Percentiles rank a stretch among this genome's conserved stretches.
Conservation (phyloP, 2,113 vertebrate species). For the Regulus satrapa region DNA sequence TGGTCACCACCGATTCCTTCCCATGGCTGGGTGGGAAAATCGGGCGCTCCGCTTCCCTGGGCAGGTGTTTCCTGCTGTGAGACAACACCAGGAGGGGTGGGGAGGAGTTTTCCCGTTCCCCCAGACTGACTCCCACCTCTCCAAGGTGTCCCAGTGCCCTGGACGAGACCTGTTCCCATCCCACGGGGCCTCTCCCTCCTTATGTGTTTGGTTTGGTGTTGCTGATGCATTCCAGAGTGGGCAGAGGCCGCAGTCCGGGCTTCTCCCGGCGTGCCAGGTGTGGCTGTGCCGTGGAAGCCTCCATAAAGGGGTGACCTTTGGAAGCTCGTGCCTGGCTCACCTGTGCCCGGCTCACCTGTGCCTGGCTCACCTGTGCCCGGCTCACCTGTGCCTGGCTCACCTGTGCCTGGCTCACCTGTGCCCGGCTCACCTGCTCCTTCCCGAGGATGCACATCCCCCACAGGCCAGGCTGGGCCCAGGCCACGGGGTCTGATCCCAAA, state of each 20-base stretch:
- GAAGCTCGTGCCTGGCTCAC: background rate
- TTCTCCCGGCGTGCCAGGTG: background rate
- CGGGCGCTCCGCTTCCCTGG: background rate
- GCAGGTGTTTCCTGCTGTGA: fast-evolving
- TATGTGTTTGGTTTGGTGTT: background rate
- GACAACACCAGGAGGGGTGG: fast-evolving
- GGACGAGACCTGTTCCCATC: fast-evolving
- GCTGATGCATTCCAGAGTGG: fast-evolving
- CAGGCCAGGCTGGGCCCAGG: fast-evolving
- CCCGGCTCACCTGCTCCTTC: background rate
- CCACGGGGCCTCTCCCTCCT: background rate
- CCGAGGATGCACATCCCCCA: background rate
- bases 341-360: background rate
- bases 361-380: background rate
- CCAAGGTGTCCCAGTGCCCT: fast-evolving
- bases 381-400: background rate
- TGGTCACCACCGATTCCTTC: fast-evolving
- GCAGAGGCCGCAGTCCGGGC: background rate
- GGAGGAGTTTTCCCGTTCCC: fast-evolving
- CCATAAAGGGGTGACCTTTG: background rate
- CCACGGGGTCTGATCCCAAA: fast-evolving
- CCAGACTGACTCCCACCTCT: fast-evolving
- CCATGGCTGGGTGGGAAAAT: fast-evolving
- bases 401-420: background rate
- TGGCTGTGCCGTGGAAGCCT: background rate